Conservation (phyloP, 2,113 vertebrate genomes). For the Anser cygnoides region DNA sequence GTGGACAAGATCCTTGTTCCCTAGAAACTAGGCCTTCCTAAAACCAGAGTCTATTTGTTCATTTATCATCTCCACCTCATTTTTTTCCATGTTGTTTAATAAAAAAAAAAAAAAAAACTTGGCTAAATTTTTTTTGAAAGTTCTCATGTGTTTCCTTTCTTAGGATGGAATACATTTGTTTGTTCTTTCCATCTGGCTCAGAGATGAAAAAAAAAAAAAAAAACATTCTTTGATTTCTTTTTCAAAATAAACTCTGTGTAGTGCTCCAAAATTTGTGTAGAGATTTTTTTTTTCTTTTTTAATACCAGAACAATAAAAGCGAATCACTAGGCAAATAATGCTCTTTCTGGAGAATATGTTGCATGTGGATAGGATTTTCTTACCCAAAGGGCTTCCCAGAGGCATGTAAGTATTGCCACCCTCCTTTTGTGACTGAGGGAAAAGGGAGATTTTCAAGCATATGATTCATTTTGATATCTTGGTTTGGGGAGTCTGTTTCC, state of each 20-base stretch:
- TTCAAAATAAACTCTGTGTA: constrained; percentile 59
- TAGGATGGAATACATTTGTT: not conserved
- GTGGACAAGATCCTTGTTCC: not conserved
- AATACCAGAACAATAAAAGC: constrained; percentile 16
- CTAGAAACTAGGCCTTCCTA: not conserved
- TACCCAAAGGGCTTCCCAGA: not conserved
- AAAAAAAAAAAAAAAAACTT: not conserved
- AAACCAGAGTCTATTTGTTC: not conserved
- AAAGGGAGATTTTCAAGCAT: constrained; percentile 19
- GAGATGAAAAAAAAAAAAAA: not conserved
- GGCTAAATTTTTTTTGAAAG: not conserved
- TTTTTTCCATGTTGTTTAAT: not conserved
- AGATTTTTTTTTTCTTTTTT: not conserved
- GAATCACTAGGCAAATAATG: not conserved
- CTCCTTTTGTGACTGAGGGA: not conserved
- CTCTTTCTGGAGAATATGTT: not conserved
- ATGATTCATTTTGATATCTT: not conserved
- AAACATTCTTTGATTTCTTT: constrained; percentile 49
- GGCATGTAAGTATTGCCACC: not conserved
- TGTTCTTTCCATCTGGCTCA: constrained; percentile 42
- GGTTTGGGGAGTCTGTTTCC: not conserved
- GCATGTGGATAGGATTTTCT: not conserved
- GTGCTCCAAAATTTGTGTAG: not conserved
- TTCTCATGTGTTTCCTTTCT: constrained; percentile 51
- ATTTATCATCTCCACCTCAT: not conserved